A percentile compares a stretch with the other conserved stretches of the same genome.
Evolutionary conservation across 2,888 invertebrate genomes (phyloP).

Genomic region (Bellardia pandia): DNA sequence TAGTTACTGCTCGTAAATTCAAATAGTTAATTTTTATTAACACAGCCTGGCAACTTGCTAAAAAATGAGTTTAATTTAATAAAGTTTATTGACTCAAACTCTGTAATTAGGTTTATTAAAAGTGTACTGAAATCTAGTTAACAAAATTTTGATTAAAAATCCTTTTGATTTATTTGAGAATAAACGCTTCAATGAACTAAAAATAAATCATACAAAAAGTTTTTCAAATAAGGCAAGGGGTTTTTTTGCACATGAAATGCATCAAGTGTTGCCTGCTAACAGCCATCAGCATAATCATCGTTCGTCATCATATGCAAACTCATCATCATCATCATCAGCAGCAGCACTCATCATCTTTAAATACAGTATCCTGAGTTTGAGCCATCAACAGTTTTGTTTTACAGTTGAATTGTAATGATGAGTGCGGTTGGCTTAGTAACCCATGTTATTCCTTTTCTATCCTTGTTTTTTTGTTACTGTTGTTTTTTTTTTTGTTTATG

Average conservation of each 20-base stretch:
- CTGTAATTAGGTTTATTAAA: slow-evolving; percentile 61
- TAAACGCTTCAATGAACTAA: slow-evolving; percentile 51
- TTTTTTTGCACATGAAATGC: slow-evolving; percentile 34
- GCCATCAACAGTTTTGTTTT: slow-evolving; percentile 36
- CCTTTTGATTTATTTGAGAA: slow-evolving; percentile 60
- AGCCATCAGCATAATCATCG: slow-evolving; percentile 54
- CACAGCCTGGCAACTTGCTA: slow-evolving; percentile 27
- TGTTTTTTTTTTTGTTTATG: slow-evolving; percentile 13
- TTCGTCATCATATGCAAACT: slow-evolving; percentile 1
- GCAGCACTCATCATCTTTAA: slow-evolving; percentile 1
- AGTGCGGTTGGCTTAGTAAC: slow-evolving; percentile 73
- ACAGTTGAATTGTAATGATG: slow-evolving; percentile 56
- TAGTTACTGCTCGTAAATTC: slow-evolving; percentile 22
- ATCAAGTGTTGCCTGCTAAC: slow-evolving; percentile 43
- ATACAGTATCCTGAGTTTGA: slow-evolving; percentile 9
- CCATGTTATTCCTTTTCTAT: slow-evolving; percentile 56
- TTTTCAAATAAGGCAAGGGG: not conserved
- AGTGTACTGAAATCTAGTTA: slow-evolving; percentile 16
- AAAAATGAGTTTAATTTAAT: slow-evolving; percentile 31
- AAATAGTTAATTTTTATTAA: slow-evolving; percentile 61
- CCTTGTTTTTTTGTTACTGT: not conserved
- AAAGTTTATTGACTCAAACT: slow-evolving; percentile 55
- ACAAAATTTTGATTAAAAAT: slow-evolving; percentile 53
- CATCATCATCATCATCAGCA: slow-evolving; percentile 41
- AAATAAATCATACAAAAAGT: not conserved